Percentiles rank a stretch among this genome's conserved stretches.
Evolutionary conservation across 2,888 invertebrate genomes (phyloP).

Genomic region (Drosophila mimica): DNA sequence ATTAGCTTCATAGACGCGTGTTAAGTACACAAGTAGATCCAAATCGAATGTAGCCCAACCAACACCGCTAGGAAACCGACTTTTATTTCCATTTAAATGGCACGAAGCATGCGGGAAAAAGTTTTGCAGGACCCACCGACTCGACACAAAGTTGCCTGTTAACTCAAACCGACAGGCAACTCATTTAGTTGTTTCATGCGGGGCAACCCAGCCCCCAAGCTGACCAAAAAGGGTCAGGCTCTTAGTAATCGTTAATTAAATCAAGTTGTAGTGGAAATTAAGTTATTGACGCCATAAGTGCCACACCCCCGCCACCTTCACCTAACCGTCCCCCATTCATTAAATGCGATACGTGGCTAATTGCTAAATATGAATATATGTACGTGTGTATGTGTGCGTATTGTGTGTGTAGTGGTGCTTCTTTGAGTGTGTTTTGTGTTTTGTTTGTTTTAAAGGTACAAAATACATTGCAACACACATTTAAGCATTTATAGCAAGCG

Average conservation of each 20-base stretch:
- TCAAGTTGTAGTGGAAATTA: conserved; percentile 76
- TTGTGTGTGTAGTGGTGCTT: not conserved
- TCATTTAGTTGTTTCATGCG: conserved; percentile 66
- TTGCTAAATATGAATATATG: conserved; percentile 32
- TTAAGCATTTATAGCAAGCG: not conserved
- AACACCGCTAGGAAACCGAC: conserved; percentile 14
- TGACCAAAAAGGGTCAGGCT: conserved; percentile 11
- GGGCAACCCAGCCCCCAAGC: not conserved
- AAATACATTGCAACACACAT: not conserved
- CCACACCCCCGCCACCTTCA: conserved; percentile 6
- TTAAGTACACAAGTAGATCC: not conserved
- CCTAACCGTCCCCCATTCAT: not conserved
- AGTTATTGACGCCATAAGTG: conserved; percentile 76
- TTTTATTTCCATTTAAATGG: conserved; percentile 16
- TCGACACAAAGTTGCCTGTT: conserved; percentile 41
- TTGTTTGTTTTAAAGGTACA: conserved; percentile 11
- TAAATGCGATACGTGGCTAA: conserved; percentile 64
- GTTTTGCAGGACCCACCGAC: conserved; percentile 30
- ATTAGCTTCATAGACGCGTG: no score
- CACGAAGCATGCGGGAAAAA: conserved; percentile 32
- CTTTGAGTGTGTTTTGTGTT: conserved; percentile 3
- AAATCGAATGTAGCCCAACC: conserved; percentile 43
- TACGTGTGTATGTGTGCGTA: conserved; percentile 8
- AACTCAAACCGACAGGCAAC: conserved; percentile 58
- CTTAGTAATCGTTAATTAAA: conserved; percentile 75